Percentiles rank a stretch among this genome's conserved stretches.
These are phyloP conservation scores for Ochropleura plecta DNA, from an alignment of 2,888 invertebrate species.

Conservation along the genomic window DNA sequence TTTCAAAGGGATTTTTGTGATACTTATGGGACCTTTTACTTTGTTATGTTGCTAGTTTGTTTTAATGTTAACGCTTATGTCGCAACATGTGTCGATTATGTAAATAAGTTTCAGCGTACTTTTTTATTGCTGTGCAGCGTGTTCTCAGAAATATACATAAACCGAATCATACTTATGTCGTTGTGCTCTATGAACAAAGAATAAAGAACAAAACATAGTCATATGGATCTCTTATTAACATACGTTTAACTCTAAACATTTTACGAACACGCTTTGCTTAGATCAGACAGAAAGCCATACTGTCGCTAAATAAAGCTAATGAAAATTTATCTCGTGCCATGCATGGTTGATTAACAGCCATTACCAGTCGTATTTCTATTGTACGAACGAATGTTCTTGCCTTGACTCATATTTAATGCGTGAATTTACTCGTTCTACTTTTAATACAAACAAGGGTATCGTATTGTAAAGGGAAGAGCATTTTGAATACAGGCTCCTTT, in stretches of 20 bases:
- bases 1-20: conserved; percentile 76
- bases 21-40: conserved; percentile 74
- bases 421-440: conserved; percentile 74
- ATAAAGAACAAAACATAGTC: conserved; percentile 5
- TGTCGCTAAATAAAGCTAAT: conserved; percentile 49
- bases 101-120: conserved; percentile 65
- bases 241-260: conserved; percentile 30
- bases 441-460: conserved; percentile 75
- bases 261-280: conserved; percentile 24
- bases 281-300: conserved; percentile 28
- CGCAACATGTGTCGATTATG: conserved; percentile 71
- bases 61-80: conserved; percentile 75
- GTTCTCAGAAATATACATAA: conserved; percentile 28
- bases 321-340: conserved; percentile 53
- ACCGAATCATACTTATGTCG: not conserved
- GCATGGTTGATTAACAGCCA: conserved; percentile 51
- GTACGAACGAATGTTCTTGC: conserved; percentile 51
- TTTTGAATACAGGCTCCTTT: conserved; percentile 70
- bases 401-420: conserved; percentile 66
- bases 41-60: conserved; percentile 74
- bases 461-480: conserved; percentile 69
- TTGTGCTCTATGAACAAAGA: conserved; percentile 24
- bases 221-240: conserved; percentile 33
- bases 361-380: conserved; percentile 57
- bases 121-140: conserved; percentile 43